Conservation (phyloP, 2,888 invertebrate genomes). For the Caenorhabditis sp. region DNA sequence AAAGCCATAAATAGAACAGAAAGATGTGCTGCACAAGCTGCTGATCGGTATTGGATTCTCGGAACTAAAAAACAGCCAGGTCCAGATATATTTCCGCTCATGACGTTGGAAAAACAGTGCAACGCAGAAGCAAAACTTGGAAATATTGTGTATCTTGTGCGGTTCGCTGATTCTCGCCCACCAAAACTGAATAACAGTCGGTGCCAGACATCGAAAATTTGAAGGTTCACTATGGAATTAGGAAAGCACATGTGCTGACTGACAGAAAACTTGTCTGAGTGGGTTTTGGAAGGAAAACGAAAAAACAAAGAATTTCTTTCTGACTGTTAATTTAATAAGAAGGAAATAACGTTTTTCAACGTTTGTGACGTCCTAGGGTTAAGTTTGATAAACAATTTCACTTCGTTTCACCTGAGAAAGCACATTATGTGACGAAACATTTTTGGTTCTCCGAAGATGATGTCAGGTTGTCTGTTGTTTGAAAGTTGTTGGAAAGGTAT, state of each 20-base stretch:
- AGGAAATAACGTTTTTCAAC: conserved; percentile 18
- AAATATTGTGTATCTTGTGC: no score
- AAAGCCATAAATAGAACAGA: background rate
- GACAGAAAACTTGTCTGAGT: no score
- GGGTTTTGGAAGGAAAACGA: no score
- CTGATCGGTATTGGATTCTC: no score
- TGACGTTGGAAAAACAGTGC: no score
- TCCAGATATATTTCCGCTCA: no score
- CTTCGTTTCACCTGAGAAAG: conserved; percentile 38
- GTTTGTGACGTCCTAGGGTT: conserved; percentile 29
- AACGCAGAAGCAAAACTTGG: no score
- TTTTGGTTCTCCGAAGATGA: background rate
- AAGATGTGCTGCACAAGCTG: no score
- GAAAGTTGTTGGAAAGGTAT: no score
- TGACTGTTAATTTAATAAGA: background rate
- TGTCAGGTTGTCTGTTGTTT: no score
- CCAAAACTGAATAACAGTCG: conserved; percentile 40
- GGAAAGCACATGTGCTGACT: background rate
- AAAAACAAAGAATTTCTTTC: conserved; percentile 7
- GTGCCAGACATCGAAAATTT: background rate
- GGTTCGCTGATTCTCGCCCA: no score
- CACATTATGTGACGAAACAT: conserved; percentile 14
- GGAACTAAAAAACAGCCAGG: no score
- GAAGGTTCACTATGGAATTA: background rate
- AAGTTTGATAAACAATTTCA: conserved; percentile 12